A percentile compares a stretch with the other conserved stretches of the same genome.
phyloP scores from a whole-genome alignment of 2,888 invertebrate species.

The Cryptus armator region DNA sequence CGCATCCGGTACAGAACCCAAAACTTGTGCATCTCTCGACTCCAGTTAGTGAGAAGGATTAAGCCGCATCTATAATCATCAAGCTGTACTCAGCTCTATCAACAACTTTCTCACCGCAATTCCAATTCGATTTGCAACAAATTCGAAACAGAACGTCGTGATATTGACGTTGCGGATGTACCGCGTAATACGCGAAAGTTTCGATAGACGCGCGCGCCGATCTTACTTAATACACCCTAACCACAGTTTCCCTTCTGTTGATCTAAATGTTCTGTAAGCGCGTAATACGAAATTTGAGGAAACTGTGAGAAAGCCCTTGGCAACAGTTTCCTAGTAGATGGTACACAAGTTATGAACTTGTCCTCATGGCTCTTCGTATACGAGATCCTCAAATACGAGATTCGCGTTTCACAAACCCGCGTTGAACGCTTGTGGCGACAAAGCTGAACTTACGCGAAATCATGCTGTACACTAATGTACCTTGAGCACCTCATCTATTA shows the following conservation, averaged over 20 bases:
- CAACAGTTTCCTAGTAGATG: constrained; percentile 5
- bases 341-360: constrained; percentile 10
- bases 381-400: not conserved
- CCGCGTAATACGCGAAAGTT: constrained; percentile 6
- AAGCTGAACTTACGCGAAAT: not conserved
- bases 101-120: not conserved
- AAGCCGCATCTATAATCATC: not conserved
- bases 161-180: not conserved
- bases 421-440: not conserved
- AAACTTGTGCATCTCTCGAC: not conserved
- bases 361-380: not conserved
- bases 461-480: not conserved
- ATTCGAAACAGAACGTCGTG: constrained; percentile 2
- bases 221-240: not conserved
- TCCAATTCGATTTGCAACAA: not conserved
- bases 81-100: not conserved
- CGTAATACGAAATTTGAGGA: not conserved
- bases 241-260: constrained; percentile 1
- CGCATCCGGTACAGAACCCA: too few relatives aligned
- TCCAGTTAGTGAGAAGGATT: not conserved
- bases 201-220: not conserved
- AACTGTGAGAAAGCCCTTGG: constrained; percentile 2
- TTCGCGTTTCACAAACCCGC: not conserved
- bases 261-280: not conserved
- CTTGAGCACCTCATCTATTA: not conserved